Conservation (phyloP, 2,113 vertebrate species). For the Brachypodius melanocephalos region DNA sequence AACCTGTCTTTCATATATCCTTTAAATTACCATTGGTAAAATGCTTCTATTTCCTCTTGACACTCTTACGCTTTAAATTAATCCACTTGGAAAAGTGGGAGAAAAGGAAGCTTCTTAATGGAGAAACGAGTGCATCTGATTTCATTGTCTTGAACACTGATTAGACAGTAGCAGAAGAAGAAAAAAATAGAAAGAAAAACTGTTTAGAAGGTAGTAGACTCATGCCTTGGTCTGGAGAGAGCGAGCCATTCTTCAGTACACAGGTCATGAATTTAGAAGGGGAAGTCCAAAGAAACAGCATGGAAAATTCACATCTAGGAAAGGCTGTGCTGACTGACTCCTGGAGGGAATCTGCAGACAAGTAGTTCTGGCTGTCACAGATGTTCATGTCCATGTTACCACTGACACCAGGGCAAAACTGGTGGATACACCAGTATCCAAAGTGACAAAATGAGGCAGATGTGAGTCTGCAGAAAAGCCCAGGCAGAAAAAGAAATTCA, state of each 20-base stretch:
- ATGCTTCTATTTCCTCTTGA: not conserved
- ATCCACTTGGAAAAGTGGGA: not conserved
- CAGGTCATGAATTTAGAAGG: not conserved
- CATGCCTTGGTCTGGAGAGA: not conserved
- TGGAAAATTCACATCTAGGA: not conserved
- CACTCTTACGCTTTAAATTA: not conserved
- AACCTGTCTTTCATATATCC: not conserved
- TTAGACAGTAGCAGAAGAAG: not conserved
- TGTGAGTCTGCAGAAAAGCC: conserved; percentile 14
- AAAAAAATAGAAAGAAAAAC: not conserved
- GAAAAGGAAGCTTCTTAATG: not conserved
- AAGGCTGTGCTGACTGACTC: not conserved
- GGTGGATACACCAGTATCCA: no score
- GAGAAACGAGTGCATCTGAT: not conserved
- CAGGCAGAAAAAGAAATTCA: not conserved
- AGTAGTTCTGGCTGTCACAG: not conserved
- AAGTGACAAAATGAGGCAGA: conserved; percentile 39
- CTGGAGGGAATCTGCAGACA: not conserved
- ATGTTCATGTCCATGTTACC: not conserved
- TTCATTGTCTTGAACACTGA: not conserved
- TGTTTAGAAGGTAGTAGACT: not conserved
- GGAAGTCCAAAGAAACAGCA: not conserved
- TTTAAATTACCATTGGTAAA: not conserved
- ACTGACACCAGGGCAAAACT: not conserved
- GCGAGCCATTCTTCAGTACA: not conserved